Evolutionary conservation across 2,888 invertebrate genomes (phyloP).

Genomic region (Tetrapedia diversipes): DNA sequence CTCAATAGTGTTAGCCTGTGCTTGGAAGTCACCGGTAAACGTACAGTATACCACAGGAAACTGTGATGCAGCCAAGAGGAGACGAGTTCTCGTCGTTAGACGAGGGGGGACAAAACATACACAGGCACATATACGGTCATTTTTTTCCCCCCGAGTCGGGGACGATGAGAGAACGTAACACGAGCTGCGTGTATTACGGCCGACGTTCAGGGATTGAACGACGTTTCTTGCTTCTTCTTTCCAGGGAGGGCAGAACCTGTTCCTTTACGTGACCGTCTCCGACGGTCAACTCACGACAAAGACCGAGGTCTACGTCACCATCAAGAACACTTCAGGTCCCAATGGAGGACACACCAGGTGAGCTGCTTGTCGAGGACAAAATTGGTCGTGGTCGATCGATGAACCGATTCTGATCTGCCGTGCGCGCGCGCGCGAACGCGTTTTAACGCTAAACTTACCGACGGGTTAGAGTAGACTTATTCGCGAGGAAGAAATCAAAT

Average conservation of each 20-base stretch:
- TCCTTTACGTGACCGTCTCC: slow-evolving; percentile 87
- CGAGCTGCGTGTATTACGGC: slow-evolving; percentile 44
- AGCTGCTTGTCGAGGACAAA: slow-evolving; percentile 37
- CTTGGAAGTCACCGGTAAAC: not conserved
- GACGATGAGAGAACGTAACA: slow-evolving; percentile 52
- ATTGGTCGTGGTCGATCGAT: slow-evolving; percentile 19
- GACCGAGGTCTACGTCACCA: slow-evolving; percentile 88
- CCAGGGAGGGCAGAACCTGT: slow-evolving; percentile 87
- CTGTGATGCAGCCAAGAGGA: not conserved
- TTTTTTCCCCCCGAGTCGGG: slow-evolving; percentile 22
- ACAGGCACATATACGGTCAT: slow-evolving; percentile 29
- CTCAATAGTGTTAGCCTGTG: no score
- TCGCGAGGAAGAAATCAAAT: no score
- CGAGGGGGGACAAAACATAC: slow-evolving; percentile 19
- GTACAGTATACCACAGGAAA: not conserved
- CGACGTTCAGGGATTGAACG: slow-evolving; percentile 48
- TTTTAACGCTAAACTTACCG: no score
- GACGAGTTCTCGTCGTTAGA: slow-evolving; percentile 21
- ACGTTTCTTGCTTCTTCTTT: slow-evolving; percentile 74
- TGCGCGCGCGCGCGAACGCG: not conserved
- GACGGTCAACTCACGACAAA: slow-evolving; percentile 88
- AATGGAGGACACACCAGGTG: slow-evolving; percentile 76
- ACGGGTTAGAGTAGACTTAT: no score
- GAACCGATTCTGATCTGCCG: slow-evolving; percentile 11
- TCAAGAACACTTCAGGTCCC: slow-evolving; percentile 82